Conservation (phyloP, 2,797 vertebrate species). For the Antennarius maculatus region DNA sequence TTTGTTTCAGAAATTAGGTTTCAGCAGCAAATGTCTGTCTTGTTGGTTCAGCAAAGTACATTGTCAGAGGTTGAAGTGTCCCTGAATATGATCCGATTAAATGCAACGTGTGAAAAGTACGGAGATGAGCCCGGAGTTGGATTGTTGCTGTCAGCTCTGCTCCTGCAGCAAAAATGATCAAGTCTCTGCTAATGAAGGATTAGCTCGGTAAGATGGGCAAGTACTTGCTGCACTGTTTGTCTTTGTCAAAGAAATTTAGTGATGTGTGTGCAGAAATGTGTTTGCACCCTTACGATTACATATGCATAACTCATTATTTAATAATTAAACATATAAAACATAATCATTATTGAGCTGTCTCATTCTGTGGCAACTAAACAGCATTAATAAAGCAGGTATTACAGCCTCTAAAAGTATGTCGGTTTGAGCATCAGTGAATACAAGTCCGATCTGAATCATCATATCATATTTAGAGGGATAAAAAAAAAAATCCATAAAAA, state of each 20-base stretch:
- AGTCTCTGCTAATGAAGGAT: constrained; percentile 13
- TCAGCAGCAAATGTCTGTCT: constrained; percentile 41
- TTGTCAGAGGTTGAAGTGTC: constrained; percentile 47
- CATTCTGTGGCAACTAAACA: neutral
- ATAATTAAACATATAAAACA: no score
- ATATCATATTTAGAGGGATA: no score
- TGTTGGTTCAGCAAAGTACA: constrained; percentile 66
- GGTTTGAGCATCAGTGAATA: no score
- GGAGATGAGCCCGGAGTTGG: constrained; percentile 24
- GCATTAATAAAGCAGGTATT: neutral
- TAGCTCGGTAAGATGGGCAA: neutral
- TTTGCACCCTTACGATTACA: no score
- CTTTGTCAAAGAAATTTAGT: no score
- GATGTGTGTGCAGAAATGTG: no score
- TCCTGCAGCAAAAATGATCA: neutral
- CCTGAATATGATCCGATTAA: constrained; percentile 35
- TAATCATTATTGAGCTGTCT: neutral
- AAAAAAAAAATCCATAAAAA: no score
- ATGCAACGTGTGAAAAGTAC: constrained; percentile 14
- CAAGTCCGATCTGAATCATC: no score
- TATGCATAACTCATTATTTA: no score
- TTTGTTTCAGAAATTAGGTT: constrained; percentile 62
- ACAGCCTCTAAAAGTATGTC: no score
- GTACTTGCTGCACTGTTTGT: no score
- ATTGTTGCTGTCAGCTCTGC: constrained; percentile 23